Evolutionary conservation across 64 coral and sea anemone species (phyloP).

Genomic region (Montipora foliosa): DNA sequence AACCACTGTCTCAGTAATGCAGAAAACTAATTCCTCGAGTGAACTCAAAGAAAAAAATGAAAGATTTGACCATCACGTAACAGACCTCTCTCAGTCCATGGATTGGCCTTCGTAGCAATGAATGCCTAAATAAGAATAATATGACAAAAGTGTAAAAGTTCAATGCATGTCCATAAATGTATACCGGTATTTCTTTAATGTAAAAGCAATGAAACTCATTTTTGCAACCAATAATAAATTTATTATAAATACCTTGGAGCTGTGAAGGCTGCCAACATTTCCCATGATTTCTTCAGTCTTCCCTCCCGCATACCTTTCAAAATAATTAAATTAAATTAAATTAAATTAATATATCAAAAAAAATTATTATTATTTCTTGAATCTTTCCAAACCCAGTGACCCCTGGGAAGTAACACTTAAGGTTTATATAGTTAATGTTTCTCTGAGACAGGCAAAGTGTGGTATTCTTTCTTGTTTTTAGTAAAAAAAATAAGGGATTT

Average conservation of each 20-base stretch:
- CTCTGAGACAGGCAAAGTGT: too few species aligned
- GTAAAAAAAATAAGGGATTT: too few species aligned
- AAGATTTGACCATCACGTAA: neutral
- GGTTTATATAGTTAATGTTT: too few species aligned
- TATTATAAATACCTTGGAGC: conserved; percentile 46
- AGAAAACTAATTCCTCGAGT: too few species aligned
- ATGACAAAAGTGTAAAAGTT: neutral
- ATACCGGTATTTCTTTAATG: neutral
- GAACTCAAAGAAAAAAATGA: too few species aligned
- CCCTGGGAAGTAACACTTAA: too few species aligned
- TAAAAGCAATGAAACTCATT: neutral
- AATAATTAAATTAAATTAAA: too few species aligned
- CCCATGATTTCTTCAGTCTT: conserved; percentile 71
- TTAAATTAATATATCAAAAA: neutral
- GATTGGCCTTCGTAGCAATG: conserved; percentile 69
- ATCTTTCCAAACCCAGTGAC: neutral
- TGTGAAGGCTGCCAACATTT: conserved; percentile 37
- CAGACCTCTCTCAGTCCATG: conserved; percentile 58
- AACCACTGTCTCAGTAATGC: neutral
- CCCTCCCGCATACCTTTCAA: conserved; percentile 39
- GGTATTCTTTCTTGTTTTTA: too few species aligned
- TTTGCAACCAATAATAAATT: neutral
- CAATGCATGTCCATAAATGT: too few species aligned
- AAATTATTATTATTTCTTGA: neutral
- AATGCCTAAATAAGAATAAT: conserved; percentile 18